phyloP scores from a whole-genome alignment of 2,113 vertebrate genomes.

The Amphiprion ocellaris region DNA sequence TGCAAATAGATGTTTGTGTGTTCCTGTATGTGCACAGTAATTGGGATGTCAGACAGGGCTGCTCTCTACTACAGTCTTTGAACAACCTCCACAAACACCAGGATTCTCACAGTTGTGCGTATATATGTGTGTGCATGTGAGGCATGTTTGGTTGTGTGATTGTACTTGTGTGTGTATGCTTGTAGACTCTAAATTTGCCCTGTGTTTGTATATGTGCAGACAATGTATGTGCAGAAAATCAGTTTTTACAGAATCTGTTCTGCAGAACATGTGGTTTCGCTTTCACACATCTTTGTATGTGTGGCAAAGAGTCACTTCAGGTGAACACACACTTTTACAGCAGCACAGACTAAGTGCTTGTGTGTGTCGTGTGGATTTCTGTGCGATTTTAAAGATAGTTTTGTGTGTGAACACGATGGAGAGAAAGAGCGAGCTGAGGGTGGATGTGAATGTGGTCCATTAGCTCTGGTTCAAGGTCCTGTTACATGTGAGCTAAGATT shows the following conservation, averaged over 20 bases:
- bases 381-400: not conserved
- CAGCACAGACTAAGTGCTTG: not conserved
- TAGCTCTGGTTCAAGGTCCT: constrained; percentile 64
- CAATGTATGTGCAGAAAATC: not conserved
- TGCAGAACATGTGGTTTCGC: not conserved
- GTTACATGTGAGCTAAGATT: constrained; percentile 46
- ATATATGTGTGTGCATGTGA: not conserved
- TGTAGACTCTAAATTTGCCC: too few relatives aligned
- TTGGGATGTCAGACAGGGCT: constrained; percentile 34
- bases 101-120: not conserved
- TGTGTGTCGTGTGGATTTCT: not conserved
- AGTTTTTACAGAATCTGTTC: not conserved
- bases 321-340: not conserved
- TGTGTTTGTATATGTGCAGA: not conserved
- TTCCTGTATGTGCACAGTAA: constrained; percentile 11
- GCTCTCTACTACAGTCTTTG: constrained; percentile 11
- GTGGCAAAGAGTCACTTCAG: not conserved
- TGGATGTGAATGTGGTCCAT: constrained; percentile 55
- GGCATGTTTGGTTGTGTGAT: not conserved
- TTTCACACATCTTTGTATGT: constrained; percentile 7
- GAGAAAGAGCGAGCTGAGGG: constrained; percentile 10
- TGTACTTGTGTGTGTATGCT: not conserved
- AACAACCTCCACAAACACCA: constrained; percentile 1
- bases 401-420: constrained; percentile 9
- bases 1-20: not conserved